Percentiles rank a stretch among this genome's conserved stretches.
Evolutionary conservation across 2,113 vertebrate species (phyloP).

Genomic region (Oplegnathus fasciatus): DNA sequence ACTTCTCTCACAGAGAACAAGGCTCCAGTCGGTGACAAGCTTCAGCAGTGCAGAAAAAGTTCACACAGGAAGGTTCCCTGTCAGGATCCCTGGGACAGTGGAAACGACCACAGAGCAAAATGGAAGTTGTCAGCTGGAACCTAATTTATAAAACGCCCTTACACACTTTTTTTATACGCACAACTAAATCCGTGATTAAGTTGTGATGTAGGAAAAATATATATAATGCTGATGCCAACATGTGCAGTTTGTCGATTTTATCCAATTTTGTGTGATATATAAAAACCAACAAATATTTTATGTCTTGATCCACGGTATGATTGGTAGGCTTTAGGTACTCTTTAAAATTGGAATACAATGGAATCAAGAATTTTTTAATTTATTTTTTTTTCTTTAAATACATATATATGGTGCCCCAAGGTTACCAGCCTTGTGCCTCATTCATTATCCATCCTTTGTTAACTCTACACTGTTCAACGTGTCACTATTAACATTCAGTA

Average conservation of each 20-base stretch:
- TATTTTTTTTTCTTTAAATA: slow-evolving; percentile 59
- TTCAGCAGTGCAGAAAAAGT: slow-evolving; percentile 74
- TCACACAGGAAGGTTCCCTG: slow-evolving; percentile 53
- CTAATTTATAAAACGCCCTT: slow-evolving; percentile 46
- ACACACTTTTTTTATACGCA: slow-evolving; percentile 20
- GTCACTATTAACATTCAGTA: slow-evolving; percentile 79
- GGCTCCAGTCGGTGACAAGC: slow-evolving; percentile 68
- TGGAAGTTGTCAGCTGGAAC: slow-evolving; percentile 51
- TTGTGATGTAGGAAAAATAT: slow-evolving; percentile 49
- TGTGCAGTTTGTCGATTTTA: slow-evolving; percentile 37
- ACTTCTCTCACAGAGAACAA: slow-evolving; percentile 61
- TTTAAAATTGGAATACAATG: slow-evolving; percentile 47
- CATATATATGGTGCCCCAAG: slow-evolving; percentile 49
- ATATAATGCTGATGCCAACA: slow-evolving; percentile 53
- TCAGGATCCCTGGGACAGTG: slow-evolving; percentile 64
- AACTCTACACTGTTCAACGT: slow-evolving; percentile 56
- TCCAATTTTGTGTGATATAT: slow-evolving; percentile 38
- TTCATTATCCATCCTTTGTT: slow-evolving; percentile 58
- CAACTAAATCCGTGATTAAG: slow-evolving; percentile 38
- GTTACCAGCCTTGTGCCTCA: slow-evolving; percentile 64
- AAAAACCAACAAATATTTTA: slow-evolving; percentile 6
- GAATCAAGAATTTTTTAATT: slow-evolving; percentile 42
- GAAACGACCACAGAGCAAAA: slow-evolving; percentile 52
- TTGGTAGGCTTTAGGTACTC: slow-evolving; percentile 27
- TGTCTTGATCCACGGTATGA: neutral